phyloP scores from a whole-genome alignment of 2,113 vertebrate genomes.

The Micronisus gabar region DNA sequence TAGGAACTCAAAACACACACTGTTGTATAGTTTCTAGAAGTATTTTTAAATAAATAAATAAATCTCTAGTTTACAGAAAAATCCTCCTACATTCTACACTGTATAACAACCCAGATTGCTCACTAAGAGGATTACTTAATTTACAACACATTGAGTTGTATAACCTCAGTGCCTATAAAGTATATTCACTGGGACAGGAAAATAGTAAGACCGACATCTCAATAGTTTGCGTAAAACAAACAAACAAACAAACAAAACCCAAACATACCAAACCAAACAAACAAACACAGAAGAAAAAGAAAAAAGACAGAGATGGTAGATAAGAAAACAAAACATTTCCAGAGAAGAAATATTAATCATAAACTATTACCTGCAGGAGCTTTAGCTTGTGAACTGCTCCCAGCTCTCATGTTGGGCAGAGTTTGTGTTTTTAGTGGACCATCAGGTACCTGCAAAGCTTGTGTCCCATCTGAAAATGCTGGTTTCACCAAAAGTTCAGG shows the following conservation, averaged over 20 bases:
- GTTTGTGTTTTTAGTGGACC: constrained; percentile 75
- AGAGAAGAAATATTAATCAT: not conserved
- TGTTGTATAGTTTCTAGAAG: not conserved
- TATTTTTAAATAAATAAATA: not conserved
- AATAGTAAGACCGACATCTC: not conserved
- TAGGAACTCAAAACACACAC: not conserved
- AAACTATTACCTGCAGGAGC: constrained; percentile 35
- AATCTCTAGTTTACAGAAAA: not conserved
- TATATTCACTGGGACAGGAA: not conserved
- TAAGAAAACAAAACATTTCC: not conserved
- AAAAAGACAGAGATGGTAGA: not conserved
- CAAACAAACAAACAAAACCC: no score
- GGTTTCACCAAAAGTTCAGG: constrained; percentile 90
- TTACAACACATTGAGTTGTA: not conserved
- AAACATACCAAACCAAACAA: no score
- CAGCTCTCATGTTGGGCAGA: constrained; percentile 75
- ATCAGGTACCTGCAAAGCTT: constrained; percentile 78
- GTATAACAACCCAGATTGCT: not conserved
- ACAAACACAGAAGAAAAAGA: not conserved
- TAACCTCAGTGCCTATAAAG: not conserved
- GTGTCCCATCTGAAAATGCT: constrained; percentile 81
- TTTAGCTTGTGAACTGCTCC: constrained; percentile 65
- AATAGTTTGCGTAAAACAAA: not conserved
- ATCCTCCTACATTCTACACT: not conserved
- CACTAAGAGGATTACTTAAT: not conserved